Evolutionary conservation across 2,797 vertebrate genomes (phyloP), one percentile per base, ranked within the genome.

Genomic region (Decapterus maruadsi): DNA sequence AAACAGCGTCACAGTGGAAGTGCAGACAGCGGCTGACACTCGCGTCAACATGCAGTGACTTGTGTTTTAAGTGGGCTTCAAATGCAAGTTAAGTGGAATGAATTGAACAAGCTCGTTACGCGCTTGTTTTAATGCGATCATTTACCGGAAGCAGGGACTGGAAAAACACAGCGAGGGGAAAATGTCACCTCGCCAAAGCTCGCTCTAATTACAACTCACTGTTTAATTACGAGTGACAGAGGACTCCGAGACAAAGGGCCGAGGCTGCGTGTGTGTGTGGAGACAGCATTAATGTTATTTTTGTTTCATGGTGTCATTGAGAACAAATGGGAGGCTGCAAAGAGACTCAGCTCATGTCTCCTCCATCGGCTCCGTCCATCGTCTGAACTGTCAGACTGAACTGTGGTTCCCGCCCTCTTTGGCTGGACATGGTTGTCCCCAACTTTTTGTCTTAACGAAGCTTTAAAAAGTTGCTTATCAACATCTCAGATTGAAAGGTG

Each of bases 151-250:
- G 81, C 31, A 48, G 1, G n/a, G 59, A 29, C 73, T 31, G 79
- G 81, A 86, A 82, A 69, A 78, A 80, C 55, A 78, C 56, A 77
- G 60, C 58, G 64, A 66, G 61, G 69, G 75, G 62, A 75, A 80
- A 86, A 74, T 61, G 73, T 85, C 65, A 57, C 82, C 75, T 83
- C 45, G 45, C 54, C 38, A 36, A 76, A 81, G 75, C 77, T 57
- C 64, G 68, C 45, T 70, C 53, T 89, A 84, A 92, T 92, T 80
- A 88, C 66, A 68, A 75, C 53, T 72, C 4, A 9, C 70, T 19
- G 68, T 81, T 87, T 89, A 82, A 93, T 92, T 85, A 85, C 22
- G 20, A 90, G 81, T 77, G 83, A 89, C 87, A 78, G 82, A 81
- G 22, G 58, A 81, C 68, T 73, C 45, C 36, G 86, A 85, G 55